Percentiles rank a stretch among this genome's conserved stretches.
Conservation (phyloP, 2,113 vertebrate species). For the Sitta europaea region DNA sequence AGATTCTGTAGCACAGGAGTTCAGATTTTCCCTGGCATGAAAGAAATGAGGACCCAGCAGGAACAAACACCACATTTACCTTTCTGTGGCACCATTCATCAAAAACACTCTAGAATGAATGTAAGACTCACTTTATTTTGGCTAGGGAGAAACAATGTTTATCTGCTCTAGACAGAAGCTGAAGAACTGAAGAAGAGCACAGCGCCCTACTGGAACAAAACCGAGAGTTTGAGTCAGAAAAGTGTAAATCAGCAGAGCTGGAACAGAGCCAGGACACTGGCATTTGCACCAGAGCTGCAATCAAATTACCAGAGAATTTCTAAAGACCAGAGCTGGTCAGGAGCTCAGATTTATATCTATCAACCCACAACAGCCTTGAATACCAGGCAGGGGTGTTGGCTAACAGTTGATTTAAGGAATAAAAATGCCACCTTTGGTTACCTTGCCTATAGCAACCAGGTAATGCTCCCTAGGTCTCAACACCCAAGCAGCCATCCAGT, state of each 20-base stretch:
- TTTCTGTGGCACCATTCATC: background rate
- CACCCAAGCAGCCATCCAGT: background rate
- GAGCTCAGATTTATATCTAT: constrained; percentile 53
- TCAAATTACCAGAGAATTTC: background rate
- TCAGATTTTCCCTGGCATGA: background rate
- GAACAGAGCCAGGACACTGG: background rate
- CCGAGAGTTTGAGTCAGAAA: background rate
- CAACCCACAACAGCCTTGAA: constrained; percentile 38
- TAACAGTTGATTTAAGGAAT: constrained; percentile 21
- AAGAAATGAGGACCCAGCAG: background rate
- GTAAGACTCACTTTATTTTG: background rate
- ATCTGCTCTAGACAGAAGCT: background rate
- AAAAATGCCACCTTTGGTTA: constrained; percentile 46
- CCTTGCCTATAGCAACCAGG: constrained; percentile 36
- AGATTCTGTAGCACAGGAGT: background rate
- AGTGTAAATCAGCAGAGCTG: background rate
- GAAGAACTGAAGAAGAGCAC: background rate
- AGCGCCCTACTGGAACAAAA: background rate
- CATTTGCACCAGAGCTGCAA: background rate
- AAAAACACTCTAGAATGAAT: background rate
- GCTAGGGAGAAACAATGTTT: background rate
- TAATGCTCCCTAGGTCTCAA: background rate
- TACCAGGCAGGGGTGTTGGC: constrained; percentile 54
- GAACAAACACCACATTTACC: background rate
- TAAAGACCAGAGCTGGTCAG: constrained; percentile 46